Base-by-base conservation (phyloP, 2,888 invertebrate species). In the Plebejus anna region DNA sequence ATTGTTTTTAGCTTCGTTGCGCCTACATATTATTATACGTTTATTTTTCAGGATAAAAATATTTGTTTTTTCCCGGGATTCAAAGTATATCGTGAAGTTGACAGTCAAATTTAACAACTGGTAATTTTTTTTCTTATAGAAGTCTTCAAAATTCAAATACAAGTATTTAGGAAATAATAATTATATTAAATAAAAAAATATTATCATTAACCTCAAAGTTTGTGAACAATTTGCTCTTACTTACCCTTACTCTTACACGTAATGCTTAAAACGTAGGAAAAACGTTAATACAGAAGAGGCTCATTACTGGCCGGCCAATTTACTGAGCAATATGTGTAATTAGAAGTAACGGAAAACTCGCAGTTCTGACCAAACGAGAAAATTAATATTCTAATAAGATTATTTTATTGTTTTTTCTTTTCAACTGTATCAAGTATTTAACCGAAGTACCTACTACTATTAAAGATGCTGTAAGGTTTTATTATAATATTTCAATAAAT, bases 331-430 rank as follows among this genome's bases (percentile, higher is more conserved):
- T 73, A 73, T 55, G 51, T 73, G 73, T 73, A 73, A 73, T 73
- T 73, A 73, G 73, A 51, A 73, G 73, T 73, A 73, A 73, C 73
- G 55, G 73, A 51, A 73, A 73, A 72, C 47, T 47, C 51, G 6
- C 73, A 5, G 72, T 72, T 55, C 47, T 73, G 55, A 28, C 66
- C 66, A 66, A 66, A 66, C 36, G 66, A 66, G 66, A 66, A 66
- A 32, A 66, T 16, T 66, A 66, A 66, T 73, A 76, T 75, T 80
- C 77, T 85, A 80, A 82, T 84, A 77, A 76, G 73, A 79, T 47
- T 73, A 7, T 73, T 55, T 85, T 84, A 85, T 9, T 32, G 1
- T 61, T 22, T 9, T 2, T 13, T 1, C 16, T 66, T 32, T 61
- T 61, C 4, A 7, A n/a, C 22, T 22, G 59, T 59, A 7, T 59